Conservation (phyloP, 2,113 vertebrate species). For the Tympanuchus pallidicinctus region DNA sequence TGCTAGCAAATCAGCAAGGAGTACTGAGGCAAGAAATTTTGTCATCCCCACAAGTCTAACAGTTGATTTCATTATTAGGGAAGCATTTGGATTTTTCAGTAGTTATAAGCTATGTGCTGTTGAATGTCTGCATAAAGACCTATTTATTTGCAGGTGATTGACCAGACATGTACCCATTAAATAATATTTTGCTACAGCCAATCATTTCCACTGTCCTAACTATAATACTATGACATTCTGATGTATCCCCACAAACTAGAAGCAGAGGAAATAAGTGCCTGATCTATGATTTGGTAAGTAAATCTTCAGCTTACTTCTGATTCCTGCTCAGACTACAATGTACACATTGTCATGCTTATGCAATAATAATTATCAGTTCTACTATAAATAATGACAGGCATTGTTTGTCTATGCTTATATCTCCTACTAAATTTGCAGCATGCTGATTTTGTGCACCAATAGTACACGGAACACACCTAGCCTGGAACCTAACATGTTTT, state of each 20-base stretch:
- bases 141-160: not conserved
- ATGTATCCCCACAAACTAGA: not conserved
- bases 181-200: not conserved
- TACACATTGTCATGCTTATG: fast-evolving
- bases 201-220: not conserved
- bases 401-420: not conserved
- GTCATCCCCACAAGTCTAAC: not conserved
- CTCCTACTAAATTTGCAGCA: fast-evolving
- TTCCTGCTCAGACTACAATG: not conserved
- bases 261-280: not conserved
- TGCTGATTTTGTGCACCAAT: not conserved
- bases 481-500: fast-evolving
- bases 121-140: not conserved
- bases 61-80: not conserved
- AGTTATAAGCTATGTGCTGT: not conserved
- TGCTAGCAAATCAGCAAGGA: not conserved
- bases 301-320: fast-evolving
- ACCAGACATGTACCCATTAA: not conserved
- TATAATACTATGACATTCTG: not conserved
- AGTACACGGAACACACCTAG: not conserved
- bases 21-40: not conserved
- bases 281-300: not conserved
- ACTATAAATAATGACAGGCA: not conserved
- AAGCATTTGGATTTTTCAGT: not conserved
- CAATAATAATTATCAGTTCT: not conserved